A percentile compares a stretch with the other conserved stretches of the same genome.
Evolutionary conservation across 2,113 vertebrate genomes (phyloP).

Genomic region (Halichoeres trimaculatus): DNA sequence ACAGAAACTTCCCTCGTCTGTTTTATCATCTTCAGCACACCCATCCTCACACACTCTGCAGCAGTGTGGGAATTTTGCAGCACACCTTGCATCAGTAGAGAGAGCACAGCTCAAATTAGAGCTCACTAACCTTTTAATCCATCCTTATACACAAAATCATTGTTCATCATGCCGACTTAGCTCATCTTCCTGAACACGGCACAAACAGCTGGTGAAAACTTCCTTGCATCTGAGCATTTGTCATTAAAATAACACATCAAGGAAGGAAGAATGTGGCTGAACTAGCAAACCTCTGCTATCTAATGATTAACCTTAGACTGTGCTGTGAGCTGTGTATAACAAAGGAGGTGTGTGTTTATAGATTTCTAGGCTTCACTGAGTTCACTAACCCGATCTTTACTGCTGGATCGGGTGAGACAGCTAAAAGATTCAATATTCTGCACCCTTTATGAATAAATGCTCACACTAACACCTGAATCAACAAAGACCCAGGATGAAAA

Average conservation of each 20-base stretch:
- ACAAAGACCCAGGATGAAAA: constrained; percentile 16
- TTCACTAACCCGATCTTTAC: neutral
- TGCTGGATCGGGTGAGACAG: neutral
- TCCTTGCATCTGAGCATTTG: neutral
- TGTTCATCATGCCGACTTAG: constrained; percentile 43
- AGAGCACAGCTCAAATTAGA: constrained; percentile 44
- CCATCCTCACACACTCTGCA: constrained; percentile 11
- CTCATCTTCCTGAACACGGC: constrained; percentile 27
- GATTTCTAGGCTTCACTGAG: neutral
- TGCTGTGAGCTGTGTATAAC: constrained; percentile 2
- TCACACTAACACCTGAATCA: constrained; percentile 41
- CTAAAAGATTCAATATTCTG: neutral
- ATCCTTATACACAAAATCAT: constrained; percentile 39
- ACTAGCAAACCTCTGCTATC: constrained; percentile 3
- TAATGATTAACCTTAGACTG: constrained; percentile 65
- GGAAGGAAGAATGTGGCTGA: constrained; percentile 56
- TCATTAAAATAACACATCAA: constrained; percentile 28
- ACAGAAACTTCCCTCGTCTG: constrained; percentile 19
- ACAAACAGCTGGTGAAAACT: too few relatives aligned
- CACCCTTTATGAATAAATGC: neutral
- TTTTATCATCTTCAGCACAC: constrained; percentile 27
- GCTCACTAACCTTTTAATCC: constrained; percentile 53
- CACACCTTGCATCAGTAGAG: constrained; percentile 20
- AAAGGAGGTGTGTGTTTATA: neutral
- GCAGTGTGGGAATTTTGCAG: constrained; percentile 27